Conservation (phyloP, 2,113 vertebrate genomes). For the Rafetus swinhoei region DNA sequence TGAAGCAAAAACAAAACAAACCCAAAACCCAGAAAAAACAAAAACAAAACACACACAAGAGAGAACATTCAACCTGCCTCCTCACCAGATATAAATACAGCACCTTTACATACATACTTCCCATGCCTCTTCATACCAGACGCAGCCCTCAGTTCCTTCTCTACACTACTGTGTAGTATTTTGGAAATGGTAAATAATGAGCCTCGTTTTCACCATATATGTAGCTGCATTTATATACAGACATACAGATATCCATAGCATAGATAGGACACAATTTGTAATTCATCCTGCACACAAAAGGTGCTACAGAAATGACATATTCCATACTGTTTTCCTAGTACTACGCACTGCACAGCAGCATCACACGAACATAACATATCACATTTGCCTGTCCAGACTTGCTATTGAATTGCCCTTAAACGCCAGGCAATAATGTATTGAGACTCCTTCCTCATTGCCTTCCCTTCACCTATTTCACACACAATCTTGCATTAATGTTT, state of each 20-base stretch:
- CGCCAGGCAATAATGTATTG: background rate
- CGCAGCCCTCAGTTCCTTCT: no score
- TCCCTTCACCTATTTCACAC: no score
- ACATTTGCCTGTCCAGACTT: slow-evolving; percentile 46
- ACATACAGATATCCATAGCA: background rate
- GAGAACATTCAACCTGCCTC: no score
- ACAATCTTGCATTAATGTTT: background rate
- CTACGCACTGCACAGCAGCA: background rate
- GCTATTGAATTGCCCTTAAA: slow-evolving; percentile 60
- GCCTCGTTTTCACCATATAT: no score
- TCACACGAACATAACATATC: background rate
- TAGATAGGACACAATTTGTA: background rate
- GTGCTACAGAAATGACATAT: background rate
- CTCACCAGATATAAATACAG: no score
- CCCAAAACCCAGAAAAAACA: no score
- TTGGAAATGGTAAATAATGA: no score
- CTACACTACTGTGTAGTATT: no score
- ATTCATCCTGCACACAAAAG: background rate
- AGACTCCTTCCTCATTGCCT: background rate
- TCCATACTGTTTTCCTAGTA: background rate
- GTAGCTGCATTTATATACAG: background rate
- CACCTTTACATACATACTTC: no score
- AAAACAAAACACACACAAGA: no score
- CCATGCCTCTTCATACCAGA: no score
- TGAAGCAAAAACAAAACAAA: no score